Evolutionary conservation across 2,888 invertebrate genomes (phyloP).

Genomic region (Diaprepes abbreviatus): DNA sequence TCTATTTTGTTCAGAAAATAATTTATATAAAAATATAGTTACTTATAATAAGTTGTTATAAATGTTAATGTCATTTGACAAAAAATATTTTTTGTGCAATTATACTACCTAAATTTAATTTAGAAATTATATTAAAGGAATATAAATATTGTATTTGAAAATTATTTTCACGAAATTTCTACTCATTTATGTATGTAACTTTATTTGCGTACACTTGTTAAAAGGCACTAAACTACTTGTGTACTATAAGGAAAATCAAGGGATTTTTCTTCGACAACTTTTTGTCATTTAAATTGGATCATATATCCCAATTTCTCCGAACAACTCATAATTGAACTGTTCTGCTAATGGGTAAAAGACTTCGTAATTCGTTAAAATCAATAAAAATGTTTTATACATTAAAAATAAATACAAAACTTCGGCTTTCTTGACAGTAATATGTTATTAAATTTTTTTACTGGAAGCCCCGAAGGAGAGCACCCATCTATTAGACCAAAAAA

Average conservation of each 20-base stretch:
- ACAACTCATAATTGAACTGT: too few relatives aligned
- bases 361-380: too few relatives aligned
- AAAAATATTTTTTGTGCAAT: constrained; percentile 40
- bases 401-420: too few relatives aligned
- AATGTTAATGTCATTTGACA: constrained; percentile 39
- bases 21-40: constrained; percentile 39
- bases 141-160: background rate
- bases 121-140: constrained; percentile 1
- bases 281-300: too few relatives aligned
- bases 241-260: constrained; percentile 1
- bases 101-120: constrained; percentile 20
- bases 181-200: constrained; percentile 21
- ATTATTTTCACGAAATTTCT: constrained; percentile 41
- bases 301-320: too few relatives aligned
- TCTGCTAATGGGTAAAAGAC: too few relatives aligned
- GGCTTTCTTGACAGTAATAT: too few relatives aligned
- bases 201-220: constrained; percentile 60
- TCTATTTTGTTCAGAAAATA: constrained; percentile 14
- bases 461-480: too few relatives aligned
- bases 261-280: too few relatives aligned
- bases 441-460: too few relatives aligned
- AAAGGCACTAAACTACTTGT: constrained; percentile 39
- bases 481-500: too few relatives aligned
- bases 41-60: constrained; percentile 35
- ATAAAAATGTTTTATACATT: too few relatives aligned